Evolutionary conservation across 2,888 invertebrate genomes (phyloP).

Genomic region (Plagodis pulveraria): DNA sequence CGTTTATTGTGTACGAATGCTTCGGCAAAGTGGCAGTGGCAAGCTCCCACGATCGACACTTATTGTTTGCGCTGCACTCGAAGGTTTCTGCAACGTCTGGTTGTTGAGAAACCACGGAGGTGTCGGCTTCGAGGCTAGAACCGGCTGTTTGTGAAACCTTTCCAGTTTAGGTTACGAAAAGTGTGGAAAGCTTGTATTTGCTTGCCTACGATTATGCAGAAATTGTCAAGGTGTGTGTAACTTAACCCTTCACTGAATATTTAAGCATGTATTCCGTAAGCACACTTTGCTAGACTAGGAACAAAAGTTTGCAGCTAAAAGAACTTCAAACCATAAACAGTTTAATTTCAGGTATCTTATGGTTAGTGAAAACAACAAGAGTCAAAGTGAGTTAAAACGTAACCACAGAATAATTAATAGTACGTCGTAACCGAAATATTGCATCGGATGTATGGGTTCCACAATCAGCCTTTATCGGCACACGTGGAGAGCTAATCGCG

Average conservation of each 20-base stretch:
- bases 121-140: conserved; percentile 69
- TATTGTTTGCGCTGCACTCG: conserved; percentile 79
- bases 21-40: conserved; percentile 51
- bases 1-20: conserved; percentile 61
- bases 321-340: too few species aligned
- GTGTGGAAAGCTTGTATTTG: conserved; percentile 69
- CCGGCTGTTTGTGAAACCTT: conserved; percentile 77
- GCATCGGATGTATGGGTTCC: conserved; percentile 12
- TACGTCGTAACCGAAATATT: conserved; percentile 25
- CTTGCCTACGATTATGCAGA: conserved; percentile 52
- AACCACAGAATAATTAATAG: too few species aligned
- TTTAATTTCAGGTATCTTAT: too few species aligned
- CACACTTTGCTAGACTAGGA: not conserved
- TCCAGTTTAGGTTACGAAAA: conserved; percentile 77
- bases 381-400: too few species aligned
- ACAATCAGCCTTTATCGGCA: conserved; percentile 62
- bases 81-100: conserved; percentile 78
- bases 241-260: conserved; percentile 39
- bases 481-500: conserved; percentile 61
- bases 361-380: too few species aligned
- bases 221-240: conserved; percentile 41
- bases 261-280: conserved; percentile 9
- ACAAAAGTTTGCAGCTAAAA: not conserved
- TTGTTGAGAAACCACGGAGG: conserved; percentile 70
- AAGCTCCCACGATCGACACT: conserved; percentile 73